Conservation (phyloP, 2,797 vertebrate species). For the Microcaecilia unicolor region DNA sequence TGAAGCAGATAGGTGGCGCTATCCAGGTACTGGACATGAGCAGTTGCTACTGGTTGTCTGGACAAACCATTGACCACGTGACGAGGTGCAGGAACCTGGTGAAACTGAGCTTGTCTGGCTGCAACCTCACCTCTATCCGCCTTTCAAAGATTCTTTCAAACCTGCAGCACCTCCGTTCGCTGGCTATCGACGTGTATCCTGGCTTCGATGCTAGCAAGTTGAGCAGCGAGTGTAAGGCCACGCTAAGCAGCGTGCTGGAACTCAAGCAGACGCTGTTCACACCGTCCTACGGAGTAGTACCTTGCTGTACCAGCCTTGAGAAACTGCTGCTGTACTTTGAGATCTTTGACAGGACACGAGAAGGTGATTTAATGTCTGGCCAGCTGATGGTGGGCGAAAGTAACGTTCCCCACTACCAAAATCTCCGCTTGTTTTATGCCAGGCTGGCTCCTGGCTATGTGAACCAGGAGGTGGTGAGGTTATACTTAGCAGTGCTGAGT, state of each 20-base stretch:
- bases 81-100: constrained; percentile 74
- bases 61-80: constrained; percentile 66
- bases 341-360: constrained; percentile 79
- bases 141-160: constrained; percentile 82
- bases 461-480: constrained; percentile 82
- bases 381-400: constrained; percentile 95
- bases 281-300: constrained; percentile 86
- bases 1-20: constrained; percentile 66
- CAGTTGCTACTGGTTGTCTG: constrained; percentile 87
- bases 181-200: constrained; percentile 78
- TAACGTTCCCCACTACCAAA: constrained; percentile 93
- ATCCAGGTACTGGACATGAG: constrained; percentile 81
- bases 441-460: constrained; percentile 86
- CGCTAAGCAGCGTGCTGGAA: constrained; percentile 73
- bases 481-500: constrained; percentile 88
- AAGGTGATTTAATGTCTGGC: constrained; percentile 77
- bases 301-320: constrained; percentile 80
- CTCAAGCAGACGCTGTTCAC: constrained; percentile 87
- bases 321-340: constrained; percentile 85
- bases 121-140: constrained; percentile 73
- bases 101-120: constrained; percentile 79
- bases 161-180: constrained; percentile 64
- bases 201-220: constrained; percentile 79
- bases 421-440: constrained; percentile 83
- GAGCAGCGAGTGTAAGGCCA: constrained; percentile 78